Conservation (phyloP, 2,888 invertebrate genomes). For the Tenthredo notha region DNA sequence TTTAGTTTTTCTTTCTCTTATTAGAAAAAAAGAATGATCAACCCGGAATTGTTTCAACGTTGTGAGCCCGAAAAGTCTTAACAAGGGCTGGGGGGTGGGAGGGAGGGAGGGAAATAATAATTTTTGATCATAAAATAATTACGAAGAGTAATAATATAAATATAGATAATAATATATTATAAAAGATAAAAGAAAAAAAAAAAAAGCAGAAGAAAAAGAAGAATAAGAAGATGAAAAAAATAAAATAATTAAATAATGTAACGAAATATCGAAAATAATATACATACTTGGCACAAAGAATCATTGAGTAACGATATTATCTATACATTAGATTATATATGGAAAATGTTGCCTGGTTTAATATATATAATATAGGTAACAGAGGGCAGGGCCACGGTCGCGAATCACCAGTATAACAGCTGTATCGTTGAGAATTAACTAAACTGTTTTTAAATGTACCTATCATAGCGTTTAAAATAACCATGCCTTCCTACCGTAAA, state of each 20-base stretch:
- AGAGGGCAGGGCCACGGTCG: constrained; percentile 51
- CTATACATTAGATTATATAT: constrained; percentile 33
- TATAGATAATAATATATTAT: constrained; percentile 36
- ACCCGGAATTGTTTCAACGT: constrained; percentile 4
- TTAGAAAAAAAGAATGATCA: background rate
- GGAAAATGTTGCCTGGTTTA: constrained; percentile 38
- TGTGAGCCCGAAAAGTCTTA: background rate
- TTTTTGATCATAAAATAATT: constrained; percentile 33
- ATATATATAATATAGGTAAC: constrained; percentile 21
- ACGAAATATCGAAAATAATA: constrained; percentile 45
- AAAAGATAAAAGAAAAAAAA: background rate
- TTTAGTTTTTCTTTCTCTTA: constrained; percentile 2
- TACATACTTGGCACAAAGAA: constrained; percentile 51
- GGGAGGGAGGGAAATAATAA: background rate
- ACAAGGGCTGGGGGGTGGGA: background rate
- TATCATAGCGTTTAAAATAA: constrained; percentile 38
- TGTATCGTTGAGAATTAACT: constrained; percentile 32
- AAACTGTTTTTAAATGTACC: constrained; percentile 51
- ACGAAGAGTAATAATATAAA: constrained; percentile 41
- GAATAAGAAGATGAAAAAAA: background rate
- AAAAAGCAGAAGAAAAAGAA: background rate
- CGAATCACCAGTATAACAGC: constrained; percentile 21
- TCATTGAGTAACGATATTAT: constrained; percentile 51
- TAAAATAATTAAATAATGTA: constrained; percentile 13
- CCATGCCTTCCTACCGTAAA: constrained; percentile 41